Conservation (phyloP, 2,113 vertebrate genomes). For the Podarcis cretensis region DNA sequence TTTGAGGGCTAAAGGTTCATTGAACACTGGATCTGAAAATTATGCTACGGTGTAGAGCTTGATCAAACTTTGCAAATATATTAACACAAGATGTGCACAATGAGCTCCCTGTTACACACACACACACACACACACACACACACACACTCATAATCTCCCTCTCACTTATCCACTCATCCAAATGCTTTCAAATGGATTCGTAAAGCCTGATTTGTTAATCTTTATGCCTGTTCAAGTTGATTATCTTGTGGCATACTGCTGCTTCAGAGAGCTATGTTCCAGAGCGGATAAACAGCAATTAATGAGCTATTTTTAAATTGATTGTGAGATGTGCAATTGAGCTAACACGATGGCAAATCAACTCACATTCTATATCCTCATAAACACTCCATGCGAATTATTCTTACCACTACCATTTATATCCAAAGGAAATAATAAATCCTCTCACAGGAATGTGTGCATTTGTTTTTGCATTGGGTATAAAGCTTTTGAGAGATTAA, state of each 20-base stretch:
- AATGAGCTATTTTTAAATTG: constrained; percentile 1
- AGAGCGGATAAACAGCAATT: constrained; percentile 22
- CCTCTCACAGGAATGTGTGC: constrained; percentile 30
- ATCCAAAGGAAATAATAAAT: constrained; percentile 14
- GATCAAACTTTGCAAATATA: constrained; percentile 3
- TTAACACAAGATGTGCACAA: constrained; percentile 12
- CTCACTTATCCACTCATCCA: constrained; percentile 42
- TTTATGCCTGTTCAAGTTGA: constrained; percentile 40
- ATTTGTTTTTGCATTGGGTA: constrained; percentile 24
- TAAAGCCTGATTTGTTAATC: constrained; percentile 52
- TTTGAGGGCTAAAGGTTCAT: neutral
- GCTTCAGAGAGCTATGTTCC: neutral
- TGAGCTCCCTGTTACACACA: neutral
- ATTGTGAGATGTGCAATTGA: constrained; percentile 14
- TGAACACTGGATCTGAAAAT: neutral
- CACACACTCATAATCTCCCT: neutral
- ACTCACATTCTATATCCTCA: constrained; percentile 24
- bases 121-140: neutral
- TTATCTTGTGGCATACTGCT: constrained; percentile 36
- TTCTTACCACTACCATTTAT: neutral
- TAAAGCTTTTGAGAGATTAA: constrained; percentile 13
- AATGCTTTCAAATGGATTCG: constrained; percentile 48
- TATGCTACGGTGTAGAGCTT: constrained; percentile 5
- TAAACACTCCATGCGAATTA: constrained; percentile 13
- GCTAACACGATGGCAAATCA: constrained; percentile 33